Percentiles rank a stretch among this genome's conserved stretches.
phyloP scores from a whole-genome alignment of 2,113 vertebrate genomes.

The Daubentonia madagascariensis region DNA sequence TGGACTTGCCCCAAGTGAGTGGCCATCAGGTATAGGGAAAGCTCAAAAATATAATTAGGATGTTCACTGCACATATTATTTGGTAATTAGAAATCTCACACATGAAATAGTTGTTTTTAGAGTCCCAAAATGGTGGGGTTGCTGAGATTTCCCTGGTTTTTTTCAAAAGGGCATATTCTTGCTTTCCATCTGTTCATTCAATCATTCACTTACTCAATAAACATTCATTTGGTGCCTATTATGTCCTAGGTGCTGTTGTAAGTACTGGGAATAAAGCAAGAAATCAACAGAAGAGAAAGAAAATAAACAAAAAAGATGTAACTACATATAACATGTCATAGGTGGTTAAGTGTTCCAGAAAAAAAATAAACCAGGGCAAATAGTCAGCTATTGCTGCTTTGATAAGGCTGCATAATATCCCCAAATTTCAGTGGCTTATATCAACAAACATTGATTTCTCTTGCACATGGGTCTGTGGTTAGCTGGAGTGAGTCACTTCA shows the following conservation, averaged over 20 bases:
- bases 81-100: not conserved
- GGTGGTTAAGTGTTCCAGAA: not conserved
- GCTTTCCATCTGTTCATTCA: not conserved
- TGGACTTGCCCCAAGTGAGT: not conserved
- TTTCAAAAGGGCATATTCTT: not conserved
- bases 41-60: not conserved
- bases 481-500: not conserved
- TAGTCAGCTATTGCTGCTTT: not conserved
- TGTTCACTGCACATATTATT: not conserved
- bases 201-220: not conserved
- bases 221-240: not conserved
- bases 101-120: not conserved
- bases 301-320: not conserved
- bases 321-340: not conserved
- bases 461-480: not conserved
- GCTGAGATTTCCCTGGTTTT: not conserved
- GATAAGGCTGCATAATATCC: not conserved
- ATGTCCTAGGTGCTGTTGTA: not conserved
- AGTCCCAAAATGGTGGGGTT: not conserved
- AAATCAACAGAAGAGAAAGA: not conserved
- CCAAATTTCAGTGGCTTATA: not conserved
- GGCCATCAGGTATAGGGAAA: not conserved
- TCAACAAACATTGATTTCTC: not conserved
- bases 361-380: not conserved
- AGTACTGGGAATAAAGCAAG: not conserved